Evolutionary conservation across 2,888 invertebrate species (phyloP).

Genomic region (Sycophila texana): DNA sequence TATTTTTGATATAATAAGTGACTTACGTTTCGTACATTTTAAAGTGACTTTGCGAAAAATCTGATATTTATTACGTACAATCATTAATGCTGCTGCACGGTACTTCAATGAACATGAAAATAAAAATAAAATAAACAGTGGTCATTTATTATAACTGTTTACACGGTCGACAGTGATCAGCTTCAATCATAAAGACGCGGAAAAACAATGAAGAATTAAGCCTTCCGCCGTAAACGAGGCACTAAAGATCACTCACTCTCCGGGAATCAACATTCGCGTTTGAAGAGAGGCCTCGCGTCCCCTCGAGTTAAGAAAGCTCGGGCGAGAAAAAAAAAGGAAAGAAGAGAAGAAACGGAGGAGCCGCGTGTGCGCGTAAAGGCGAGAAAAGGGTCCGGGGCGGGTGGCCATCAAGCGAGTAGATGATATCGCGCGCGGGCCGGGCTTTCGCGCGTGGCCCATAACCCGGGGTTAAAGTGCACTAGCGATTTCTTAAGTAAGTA

Average conservation of each 20-base stretch:
- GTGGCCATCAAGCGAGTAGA: conserved; percentile 45
- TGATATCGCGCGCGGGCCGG: conserved; percentile 57
- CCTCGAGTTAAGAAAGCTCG: neutral
- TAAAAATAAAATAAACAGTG: neutral
- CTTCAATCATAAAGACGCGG: neutral
- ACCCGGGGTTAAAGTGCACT: conserved; percentile 60
- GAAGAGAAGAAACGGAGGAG: neutral
- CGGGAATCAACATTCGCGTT: conserved; percentile 28
- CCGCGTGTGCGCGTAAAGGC: conserved; percentile 29
- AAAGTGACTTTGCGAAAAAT: too few relatives aligned
- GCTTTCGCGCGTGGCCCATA: conserved; percentile 56
- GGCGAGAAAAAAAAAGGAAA: neutral
- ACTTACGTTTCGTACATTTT: too few relatives aligned
- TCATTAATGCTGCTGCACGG: too few relatives aligned
- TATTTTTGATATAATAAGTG: too few relatives aligned
- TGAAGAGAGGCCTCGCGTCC: conserved; percentile 14
- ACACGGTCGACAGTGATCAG: neutral
- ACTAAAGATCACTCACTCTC: conserved; percentile 29
- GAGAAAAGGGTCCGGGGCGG: conserved; percentile 47
- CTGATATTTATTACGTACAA: too few relatives aligned
- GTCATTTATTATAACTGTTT: conserved; percentile 7
- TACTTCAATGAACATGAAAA: neutral
- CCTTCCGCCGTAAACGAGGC: conserved; percentile 16
- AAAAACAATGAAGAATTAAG: conserved; percentile 29
- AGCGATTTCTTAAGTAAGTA: conserved; percentile 72